Evolutionary conservation across 1,140 invertebrate genomes (phyloP), one percentile per base, ranked within the genome.

Genomic region (Philotrypesis tridentata): DNA sequence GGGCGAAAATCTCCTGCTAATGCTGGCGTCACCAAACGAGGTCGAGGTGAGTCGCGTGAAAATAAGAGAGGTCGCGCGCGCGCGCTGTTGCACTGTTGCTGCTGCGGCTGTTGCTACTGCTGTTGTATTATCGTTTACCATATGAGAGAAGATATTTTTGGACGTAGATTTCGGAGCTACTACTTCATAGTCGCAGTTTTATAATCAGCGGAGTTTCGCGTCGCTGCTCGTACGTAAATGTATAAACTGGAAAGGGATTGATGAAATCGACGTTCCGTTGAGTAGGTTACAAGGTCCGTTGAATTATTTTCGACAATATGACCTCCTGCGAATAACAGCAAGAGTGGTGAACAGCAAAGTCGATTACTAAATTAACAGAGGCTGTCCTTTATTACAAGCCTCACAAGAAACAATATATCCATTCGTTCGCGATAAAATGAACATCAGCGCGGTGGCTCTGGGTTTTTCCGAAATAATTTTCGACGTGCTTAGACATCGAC

Each of bases 21-120:
- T n/a, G 12, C 17, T 14, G 43, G 43, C 12, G 43, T 48, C 43
- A 14, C 61, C 6, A 2, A 83, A 84, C 12, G 73, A 78, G 75
- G 74, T 83, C 60, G 78, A 77, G 79, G 74, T 78, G 61, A 84
- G 63, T 29, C 63, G 76, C 73, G 72, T 65, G 65, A 65, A 70
- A 79, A 75, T 82, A 79, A 65, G 37, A 76, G 27, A 73, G 72
- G 78, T 65, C 65, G 43, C 68, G 14, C 6, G 72, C 76, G 40
- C 12, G 40, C 33, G 60, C 12, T 73, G 7, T 61, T 25, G 61
- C 7, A 25, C 21, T n/a, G n/a, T n/a, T n/a, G n/a, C n/a, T n/a
- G n/a, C n/a, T n/a, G n/a, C n/a, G n/a, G n/a, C n/a, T n/a, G n/a
- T n/a, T n/a, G n/a, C n/a, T n/a, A n/a, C n/a, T n/a, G n/a, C n/a